Conservation (phyloP, 2,113 vertebrate species). For the Electrona antarctica region DNA sequence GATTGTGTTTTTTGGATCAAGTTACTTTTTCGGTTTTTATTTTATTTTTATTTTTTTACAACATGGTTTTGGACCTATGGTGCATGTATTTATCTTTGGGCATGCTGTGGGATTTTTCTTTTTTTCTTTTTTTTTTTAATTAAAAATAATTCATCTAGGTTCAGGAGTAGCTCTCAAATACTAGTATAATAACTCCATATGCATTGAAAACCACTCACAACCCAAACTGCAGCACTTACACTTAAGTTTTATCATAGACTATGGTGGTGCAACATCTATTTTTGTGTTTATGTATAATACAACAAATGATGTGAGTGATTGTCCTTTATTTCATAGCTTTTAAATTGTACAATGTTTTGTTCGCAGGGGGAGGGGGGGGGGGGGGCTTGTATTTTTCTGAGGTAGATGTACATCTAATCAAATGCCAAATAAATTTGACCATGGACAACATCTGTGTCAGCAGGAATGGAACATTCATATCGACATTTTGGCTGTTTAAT, state of each 20-base stretch:
- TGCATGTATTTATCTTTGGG: conserved; percentile 70
- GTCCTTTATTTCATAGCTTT: conserved; percentile 81
- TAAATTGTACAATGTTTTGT: conserved; percentile 68
- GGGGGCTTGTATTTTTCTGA: conserved; percentile 78
- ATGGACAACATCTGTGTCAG: conserved; percentile 67
- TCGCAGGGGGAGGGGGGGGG: conserved; percentile 65
- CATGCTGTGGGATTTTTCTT: conserved; percentile 53
- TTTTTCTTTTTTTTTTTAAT: conserved; percentile 15
- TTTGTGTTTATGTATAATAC: conserved; percentile 63
- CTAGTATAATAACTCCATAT: conserved; percentile 28
- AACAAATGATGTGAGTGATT: conserved; percentile 70
- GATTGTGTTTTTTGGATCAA: background rate
- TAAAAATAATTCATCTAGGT: conserved; percentile 24
- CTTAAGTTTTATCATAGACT: conserved; percentile 57
- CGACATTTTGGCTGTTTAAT: conserved; percentile 13
- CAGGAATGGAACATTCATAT: conserved; percentile 14
- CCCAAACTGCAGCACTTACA: conserved; percentile 39
- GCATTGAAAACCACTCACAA: conserved; percentile 10
- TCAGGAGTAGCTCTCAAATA: conserved; percentile 39
- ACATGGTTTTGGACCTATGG: conserved; percentile 32
- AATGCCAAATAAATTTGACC: conserved; percentile 97
- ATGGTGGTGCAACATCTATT: conserved; percentile 64
- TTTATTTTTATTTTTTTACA: conserved; percentile 24
- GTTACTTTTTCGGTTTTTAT: background rate
- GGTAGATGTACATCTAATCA: conserved; percentile 92